Evolutionary conservation across 2,113 vertebrate genomes (phyloP).

Genomic region (Nothobranchius furzeri): DNA sequence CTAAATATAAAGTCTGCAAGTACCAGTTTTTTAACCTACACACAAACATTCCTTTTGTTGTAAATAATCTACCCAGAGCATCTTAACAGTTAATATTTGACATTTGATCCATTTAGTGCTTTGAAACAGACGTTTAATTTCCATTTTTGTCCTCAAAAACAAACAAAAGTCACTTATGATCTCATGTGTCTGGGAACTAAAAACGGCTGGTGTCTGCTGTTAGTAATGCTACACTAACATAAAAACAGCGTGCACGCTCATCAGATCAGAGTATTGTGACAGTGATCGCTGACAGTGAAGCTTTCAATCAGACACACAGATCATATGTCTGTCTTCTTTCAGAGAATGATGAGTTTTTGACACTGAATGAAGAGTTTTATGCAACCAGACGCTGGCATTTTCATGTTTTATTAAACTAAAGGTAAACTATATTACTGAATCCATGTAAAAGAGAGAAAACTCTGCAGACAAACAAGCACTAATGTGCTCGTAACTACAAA

Average conservation of each 20-base stretch:
- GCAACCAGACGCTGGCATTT: not conserved
- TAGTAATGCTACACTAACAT: not conserved
- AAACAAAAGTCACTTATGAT: not conserved
- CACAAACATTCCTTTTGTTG: not conserved
- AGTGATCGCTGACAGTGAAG: not conserved
- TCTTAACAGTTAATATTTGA: slow-evolving; percentile 16
- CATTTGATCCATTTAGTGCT: slow-evolving; percentile 22
- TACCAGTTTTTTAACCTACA: slow-evolving; percentile 7
- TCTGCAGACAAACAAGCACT: slow-evolving; percentile 27
- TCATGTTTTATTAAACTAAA: slow-evolving; percentile 36
- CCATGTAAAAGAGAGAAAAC: slow-evolving; percentile 39
- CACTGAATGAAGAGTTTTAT: not conserved
- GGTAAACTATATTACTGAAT: slow-evolving; percentile 60
- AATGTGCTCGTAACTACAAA: slow-evolving; percentile 13
- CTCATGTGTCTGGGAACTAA: not conserved
- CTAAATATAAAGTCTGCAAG: too few relatives aligned
- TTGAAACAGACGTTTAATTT: not conserved
- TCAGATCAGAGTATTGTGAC: not conserved
- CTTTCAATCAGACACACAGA: not conserved
- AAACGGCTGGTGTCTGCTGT: not conserved
- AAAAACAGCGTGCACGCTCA: not conserved
- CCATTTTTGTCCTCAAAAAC: not conserved
- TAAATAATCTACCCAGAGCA: slow-evolving; percentile 20
- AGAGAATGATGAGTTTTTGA: not conserved
- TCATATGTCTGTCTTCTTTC: not conserved